These are phyloP conservation scores for Mythimna pallens DNA, from an alignment of 2,888 invertebrate genomes.

Conservation along the genomic window DNA sequence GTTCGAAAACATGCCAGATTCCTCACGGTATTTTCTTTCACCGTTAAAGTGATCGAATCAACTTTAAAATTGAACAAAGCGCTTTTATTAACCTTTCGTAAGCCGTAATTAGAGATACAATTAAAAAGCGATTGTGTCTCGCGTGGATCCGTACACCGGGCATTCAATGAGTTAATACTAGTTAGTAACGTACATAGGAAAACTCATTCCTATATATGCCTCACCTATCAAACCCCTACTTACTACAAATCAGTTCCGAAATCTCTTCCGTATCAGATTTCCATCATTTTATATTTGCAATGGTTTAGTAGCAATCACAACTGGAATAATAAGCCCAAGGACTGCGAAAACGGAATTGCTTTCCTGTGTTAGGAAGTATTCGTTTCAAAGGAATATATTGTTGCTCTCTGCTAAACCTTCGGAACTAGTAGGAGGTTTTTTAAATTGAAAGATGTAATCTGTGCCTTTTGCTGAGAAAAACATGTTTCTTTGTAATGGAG, in stretches of 20 bases:
- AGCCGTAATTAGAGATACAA: too few species aligned
- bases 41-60: too few species aligned
- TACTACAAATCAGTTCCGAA: constrained; percentile 12
- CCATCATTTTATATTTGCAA: constrained; percentile 48
- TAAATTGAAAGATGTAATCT: constrained; percentile 84
- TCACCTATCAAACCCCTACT: constrained; percentile 2
- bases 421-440: constrained; percentile 70
- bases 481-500: constrained; percentile 34
- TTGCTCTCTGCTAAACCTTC: constrained; percentile 61
- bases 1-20: too few species aligned
- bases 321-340: constrained; percentile 60
- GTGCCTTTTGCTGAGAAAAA: constrained; percentile 61
- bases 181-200: neutral
- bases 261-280: constrained; percentile 34
- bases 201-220: neutral
- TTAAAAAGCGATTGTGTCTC: too few species aligned
- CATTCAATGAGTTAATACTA: too few species aligned
- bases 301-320: constrained; percentile 56
- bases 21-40: too few species aligned
- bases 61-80: too few species aligned
- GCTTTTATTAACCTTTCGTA: too few species aligned
- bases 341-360: constrained; percentile 65
- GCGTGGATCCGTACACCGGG: too few species aligned
- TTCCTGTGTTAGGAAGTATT: constrained; percentile 57
- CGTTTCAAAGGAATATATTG: constrained; percentile 59